A percentile compares a stretch with the other conserved stretches of the same genome.
Conservation (phyloP, 2,888 invertebrate species). For the Silvanus unidentatus region DNA sequence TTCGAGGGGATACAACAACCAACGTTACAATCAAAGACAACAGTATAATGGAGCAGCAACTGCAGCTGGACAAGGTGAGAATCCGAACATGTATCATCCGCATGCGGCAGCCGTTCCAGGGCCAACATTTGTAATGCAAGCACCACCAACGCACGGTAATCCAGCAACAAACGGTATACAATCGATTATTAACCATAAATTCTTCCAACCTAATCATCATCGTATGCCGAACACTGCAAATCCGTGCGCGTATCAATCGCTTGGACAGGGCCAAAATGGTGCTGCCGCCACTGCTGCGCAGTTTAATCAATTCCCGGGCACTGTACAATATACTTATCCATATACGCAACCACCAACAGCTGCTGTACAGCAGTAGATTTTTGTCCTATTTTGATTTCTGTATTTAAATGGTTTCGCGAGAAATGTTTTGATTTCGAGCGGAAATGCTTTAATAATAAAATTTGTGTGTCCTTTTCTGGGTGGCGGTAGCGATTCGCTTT, state of each 20-base stretch:
- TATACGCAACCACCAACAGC: constrained; percentile 61
- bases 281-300: constrained; percentile 36
- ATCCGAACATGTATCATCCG: constrained; percentile 39
- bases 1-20: constrained; percentile 35
- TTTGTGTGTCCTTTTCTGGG: too few relatives aligned
- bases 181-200: constrained; percentile 61
- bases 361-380: constrained; percentile 64
- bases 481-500: too few relatives aligned
- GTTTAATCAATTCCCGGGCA: constrained; percentile 64
- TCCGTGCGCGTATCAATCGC: constrained; percentile 55
- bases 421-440: too few relatives aligned
- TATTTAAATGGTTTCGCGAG: too few relatives aligned
- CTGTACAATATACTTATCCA: constrained; percentile 58
- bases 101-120: constrained; percentile 20
- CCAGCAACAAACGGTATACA: constrained; percentile 50
- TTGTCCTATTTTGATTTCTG: too few relatives aligned
- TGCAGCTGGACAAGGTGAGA: constrained; percentile 26
- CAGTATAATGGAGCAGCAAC: constrained; percentile 30
- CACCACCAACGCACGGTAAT: constrained; percentile 27
- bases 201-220: constrained; percentile 62
- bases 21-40: constrained; percentile 36
- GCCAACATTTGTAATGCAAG: constrained; percentile 49
- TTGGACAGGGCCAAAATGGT: constrained; percentile 47
- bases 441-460: too few relatives aligned
- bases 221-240: constrained; percentile 51